Conservation (phyloP, 1,140 invertebrate species). For the Geopemphigus sp. region DNA sequence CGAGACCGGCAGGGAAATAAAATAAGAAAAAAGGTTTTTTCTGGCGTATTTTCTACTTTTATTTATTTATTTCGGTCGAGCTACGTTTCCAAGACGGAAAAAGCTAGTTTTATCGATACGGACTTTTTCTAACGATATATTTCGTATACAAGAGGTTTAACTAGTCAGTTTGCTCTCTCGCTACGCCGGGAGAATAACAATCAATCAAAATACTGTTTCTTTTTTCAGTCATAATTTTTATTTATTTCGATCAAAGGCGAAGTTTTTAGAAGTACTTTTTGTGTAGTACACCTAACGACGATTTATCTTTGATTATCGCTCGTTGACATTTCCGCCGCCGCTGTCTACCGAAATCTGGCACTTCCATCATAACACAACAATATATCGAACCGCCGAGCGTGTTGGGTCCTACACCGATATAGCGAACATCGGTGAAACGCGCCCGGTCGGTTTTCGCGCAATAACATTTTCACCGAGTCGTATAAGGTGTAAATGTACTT, state of each 20-base stretch:
- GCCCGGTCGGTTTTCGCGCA: not conserved
- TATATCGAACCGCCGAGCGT: not conserved
- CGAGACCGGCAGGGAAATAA: slow-evolving; percentile 10
- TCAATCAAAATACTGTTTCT: slow-evolving; percentile 30
- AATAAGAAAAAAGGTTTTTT: slow-evolving; percentile 34
- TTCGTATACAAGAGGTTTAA: slow-evolving; percentile 3
- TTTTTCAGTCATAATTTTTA: slow-evolving; percentile 33
- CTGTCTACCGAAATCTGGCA: slow-evolving; percentile 1
- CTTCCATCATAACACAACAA: not conserved
- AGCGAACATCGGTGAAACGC: not conserved
- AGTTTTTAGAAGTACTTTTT: not conserved
- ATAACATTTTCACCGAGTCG: not conserved
- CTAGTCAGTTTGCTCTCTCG: not conserved
- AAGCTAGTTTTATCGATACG: slow-evolving; percentile 30
- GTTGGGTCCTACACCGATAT: not conserved
- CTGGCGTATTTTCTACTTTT: slow-evolving; percentile 7
- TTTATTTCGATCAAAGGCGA: not conserved
- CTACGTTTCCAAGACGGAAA: slow-evolving; percentile 16
- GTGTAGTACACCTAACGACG: slow-evolving; percentile 16
- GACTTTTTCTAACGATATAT: slow-evolving; percentile 13
- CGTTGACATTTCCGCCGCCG: slow-evolving; percentile 23
- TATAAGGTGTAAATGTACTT: not conserved
- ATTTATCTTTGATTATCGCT: slow-evolving; percentile 44
- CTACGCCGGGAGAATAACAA: not conserved
- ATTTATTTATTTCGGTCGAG: slow-evolving; percentile 29